These are phyloP conservation scores for Corythornis vintsioides DNA, from an alignment of 2,113 vertebrate genomes.

Conservation along the genomic window DNA sequence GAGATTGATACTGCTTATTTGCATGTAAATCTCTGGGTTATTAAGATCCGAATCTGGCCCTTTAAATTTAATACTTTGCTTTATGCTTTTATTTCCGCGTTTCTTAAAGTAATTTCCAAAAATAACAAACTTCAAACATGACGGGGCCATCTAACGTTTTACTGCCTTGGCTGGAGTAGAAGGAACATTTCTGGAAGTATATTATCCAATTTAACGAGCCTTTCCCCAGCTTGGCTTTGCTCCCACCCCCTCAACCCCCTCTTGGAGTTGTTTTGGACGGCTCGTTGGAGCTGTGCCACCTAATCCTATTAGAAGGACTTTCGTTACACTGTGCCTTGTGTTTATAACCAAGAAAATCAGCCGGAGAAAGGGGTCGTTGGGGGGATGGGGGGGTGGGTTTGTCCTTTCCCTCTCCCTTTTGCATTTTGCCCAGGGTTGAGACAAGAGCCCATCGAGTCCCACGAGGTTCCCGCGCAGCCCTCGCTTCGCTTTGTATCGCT, in stretches of 20 bases:
- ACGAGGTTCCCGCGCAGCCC: not conserved
- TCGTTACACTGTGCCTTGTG: conserved; percentile 49
- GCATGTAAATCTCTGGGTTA: conserved; percentile 45
- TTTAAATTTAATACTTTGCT: conserved; percentile 59
- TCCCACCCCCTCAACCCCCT: conserved; percentile 49
- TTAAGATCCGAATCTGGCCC: conserved; percentile 64
- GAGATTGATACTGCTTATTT: conserved; percentile 42
- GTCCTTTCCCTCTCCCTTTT: not conserved
- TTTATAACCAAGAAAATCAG: conserved; percentile 42
- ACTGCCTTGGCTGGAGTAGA: conserved; percentile 61
- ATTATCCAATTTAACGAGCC: conserved; percentile 62
- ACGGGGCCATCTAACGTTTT: conserved; percentile 52
- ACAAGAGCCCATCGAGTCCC: not conserved
- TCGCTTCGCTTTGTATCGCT: not conserved
- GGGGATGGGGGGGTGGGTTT: not conserved
- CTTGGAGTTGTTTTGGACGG: conserved; percentile 31
- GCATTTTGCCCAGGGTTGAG: not conserved
- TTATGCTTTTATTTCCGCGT: conserved; percentile 64
- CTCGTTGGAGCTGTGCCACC: conserved; percentile 24
- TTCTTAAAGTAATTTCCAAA: conserved; percentile 67
- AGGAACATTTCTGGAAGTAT: conserved; percentile 60
- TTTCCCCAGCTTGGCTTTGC: conserved; percentile 31
- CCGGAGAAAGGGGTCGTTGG: not conserved
- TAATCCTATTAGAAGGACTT: conserved; percentile 68
- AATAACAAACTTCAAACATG: conserved; percentile 68